These are phyloP conservation scores for Acanthurus tractus DNA, from an alignment of 2,797 vertebrate species.

Conservation along the genomic window DNA sequence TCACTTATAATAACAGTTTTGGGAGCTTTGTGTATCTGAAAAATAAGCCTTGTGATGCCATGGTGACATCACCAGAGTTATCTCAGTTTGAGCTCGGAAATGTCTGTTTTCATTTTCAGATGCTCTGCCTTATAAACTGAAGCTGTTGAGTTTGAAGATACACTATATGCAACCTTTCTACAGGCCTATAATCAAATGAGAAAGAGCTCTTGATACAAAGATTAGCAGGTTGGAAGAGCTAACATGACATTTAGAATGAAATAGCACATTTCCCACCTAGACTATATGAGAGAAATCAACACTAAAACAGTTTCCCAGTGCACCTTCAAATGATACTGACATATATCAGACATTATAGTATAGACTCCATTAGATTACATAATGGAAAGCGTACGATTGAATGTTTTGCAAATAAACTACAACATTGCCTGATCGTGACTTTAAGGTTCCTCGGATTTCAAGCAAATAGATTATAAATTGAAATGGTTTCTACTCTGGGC, in stretches of 20 bases:
- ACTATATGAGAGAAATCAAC: too few species aligned
- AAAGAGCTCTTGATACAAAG: not conserved
- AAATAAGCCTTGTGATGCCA: not conserved
- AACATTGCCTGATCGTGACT: not conserved
- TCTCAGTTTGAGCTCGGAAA: not conserved
- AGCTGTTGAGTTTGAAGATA: not conserved
- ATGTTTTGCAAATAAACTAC: not conserved
- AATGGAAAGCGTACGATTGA: not conserved
- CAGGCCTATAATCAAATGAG: too few species aligned
- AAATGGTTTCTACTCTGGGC: not conserved
- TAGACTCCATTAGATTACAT: not conserved
- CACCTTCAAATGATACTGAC: too few species aligned
- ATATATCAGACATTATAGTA: too few species aligned
- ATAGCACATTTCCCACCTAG: too few species aligned
- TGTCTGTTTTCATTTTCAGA: not conserved
- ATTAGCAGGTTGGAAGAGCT: too few species aligned
- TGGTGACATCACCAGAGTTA: not conserved
- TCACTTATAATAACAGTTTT: not conserved
- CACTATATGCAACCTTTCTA: too few species aligned
- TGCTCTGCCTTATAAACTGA: not conserved
- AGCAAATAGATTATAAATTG: too few species aligned
- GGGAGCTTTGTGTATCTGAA: not conserved
- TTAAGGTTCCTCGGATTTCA: not conserved
- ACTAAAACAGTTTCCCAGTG: too few species aligned
- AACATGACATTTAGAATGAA: too few species aligned